These are phyloP conservation scores for Cyanistes caeruleus DNA, from an alignment of 2,113 vertebrate genomes.

Conservation along the genomic window DNA sequence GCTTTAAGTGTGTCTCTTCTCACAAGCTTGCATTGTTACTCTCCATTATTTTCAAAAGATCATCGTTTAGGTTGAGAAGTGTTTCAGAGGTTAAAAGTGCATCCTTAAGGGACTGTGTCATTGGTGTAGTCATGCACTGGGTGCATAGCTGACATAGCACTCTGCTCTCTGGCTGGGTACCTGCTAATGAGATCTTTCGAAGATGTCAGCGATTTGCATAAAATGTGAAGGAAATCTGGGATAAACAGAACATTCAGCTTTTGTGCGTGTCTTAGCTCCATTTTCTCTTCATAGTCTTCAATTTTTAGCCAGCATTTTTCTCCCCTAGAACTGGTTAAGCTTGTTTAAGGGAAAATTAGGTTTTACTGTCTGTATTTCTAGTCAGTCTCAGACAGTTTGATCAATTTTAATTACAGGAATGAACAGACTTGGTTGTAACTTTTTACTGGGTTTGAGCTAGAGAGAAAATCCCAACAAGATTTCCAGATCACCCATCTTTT, in stretches of 20 bases:
- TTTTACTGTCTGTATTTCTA: neutral
- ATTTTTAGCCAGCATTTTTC: neutral
- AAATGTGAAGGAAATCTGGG: conserved; percentile 1
- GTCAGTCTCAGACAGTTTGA: neutral
- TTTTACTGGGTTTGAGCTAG: neutral
- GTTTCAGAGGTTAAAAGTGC: neutral
- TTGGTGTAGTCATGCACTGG: neutral
- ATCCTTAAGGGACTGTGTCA: neutral
- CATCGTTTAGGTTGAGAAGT: neutral
- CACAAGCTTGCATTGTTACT: neutral
- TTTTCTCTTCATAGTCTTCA: neutral
- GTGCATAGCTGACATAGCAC: neutral
- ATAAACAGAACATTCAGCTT: neutral
- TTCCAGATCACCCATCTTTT: neutral
- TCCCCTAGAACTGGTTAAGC: neutral
- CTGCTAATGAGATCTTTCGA: conserved; percentile 9
- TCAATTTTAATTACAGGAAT: neutral
- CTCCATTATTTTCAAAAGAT: neutral
- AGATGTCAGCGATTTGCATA: neutral
- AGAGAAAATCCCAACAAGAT: neutral
- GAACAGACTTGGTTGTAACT: neutral
- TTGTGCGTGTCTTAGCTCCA: neutral
- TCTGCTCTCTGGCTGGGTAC: neutral
- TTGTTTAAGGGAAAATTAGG: neutral
- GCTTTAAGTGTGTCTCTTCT: neutral